These are phyloP conservation scores for Proales similis DNA, from an alignment of 1,140 invertebrate genomes.

Conservation along the genomic window DNA sequence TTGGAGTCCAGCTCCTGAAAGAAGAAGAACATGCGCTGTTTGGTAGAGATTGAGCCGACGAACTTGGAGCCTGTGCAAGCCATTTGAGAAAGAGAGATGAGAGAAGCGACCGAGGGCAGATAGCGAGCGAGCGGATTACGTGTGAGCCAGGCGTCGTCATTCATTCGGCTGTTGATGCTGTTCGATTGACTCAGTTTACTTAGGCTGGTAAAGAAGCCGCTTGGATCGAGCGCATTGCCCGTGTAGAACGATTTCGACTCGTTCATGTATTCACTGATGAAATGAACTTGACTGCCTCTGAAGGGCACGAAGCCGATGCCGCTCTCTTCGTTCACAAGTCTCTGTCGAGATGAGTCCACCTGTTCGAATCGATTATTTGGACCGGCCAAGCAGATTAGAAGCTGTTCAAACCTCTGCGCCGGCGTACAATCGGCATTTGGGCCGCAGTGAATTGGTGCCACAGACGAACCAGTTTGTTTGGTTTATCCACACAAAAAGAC, in stretches of 20 bases:
- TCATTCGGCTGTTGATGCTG: slow-evolving; percentile 10
- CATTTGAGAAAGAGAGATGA: neutral
- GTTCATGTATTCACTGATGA: slow-evolving; percentile 8
- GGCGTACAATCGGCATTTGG: too few species aligned
- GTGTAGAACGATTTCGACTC: slow-evolving; percentile 6
- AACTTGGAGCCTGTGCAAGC: neutral
- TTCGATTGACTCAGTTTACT: slow-evolving; percentile 10
- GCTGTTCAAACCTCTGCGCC: too few species aligned
- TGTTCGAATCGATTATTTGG: too few species aligned
- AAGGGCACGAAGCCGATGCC: slow-evolving; percentile 22
- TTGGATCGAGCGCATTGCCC: slow-evolving; percentile 27
- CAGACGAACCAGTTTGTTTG: too few species aligned
- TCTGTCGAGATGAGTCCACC: too few species aligned
- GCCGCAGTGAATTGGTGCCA: too few species aligned
- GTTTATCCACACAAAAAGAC: too few species aligned
- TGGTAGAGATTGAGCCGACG: neutral
- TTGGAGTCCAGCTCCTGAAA: slow-evolving; percentile 31
- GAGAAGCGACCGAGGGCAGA: too few species aligned
- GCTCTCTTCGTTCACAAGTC: too few species aligned
- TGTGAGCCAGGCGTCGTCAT: slow-evolving; percentile 21
- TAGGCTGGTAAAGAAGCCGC: slow-evolving; percentile 30
- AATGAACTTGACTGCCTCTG: slow-evolving; percentile 22
- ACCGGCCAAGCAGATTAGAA: too few species aligned
- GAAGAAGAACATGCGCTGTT: neutral
- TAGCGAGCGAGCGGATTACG: too few species aligned